Base-by-base conservation (phyloP, 1,140 invertebrate genomes). In the Ganaspis sp. region DNA sequence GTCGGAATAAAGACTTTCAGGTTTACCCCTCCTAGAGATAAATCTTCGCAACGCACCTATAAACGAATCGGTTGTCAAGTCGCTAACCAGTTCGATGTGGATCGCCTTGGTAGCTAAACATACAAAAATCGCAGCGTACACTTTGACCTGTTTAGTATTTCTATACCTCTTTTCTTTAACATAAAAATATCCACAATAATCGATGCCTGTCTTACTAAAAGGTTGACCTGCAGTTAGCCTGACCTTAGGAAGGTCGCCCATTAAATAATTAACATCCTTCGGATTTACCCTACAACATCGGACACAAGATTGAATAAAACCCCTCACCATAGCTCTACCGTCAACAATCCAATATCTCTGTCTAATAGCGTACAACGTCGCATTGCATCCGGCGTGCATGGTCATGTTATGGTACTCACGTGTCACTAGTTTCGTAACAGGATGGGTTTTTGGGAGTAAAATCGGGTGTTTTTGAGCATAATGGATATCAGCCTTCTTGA, bases 291-390 rank as follows among this genome's bases (percentile, higher is more conserved):
- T 15, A 69, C 45, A 73, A 53, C 75, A 70, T 6, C n/a, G 58
- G 1, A 77, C 42, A 34, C 58, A 73, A 8, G 69, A 12, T 4
- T 72, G 54, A 1, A 73, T 34, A 21, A 70, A 12, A n/a, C 40
- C 53, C 29, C 49, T 69, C 1, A 70, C 15, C 21, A 34, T 8
- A 15, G 17, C 37, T 26, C 42, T 17, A 4, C 76, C 72, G 54
- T 76, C 64, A 29, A 70, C 38, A 37, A 26, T 42, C 76, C 76
- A 77, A 26, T 54, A 77, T 11, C 40, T 45, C 12, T 73, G 71
- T 12, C 75, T 40, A 37, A 73, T 11, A 19, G 9, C 5, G 21
- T 70, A 19, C 15, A 77, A 38, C 15, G 58, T 73, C 1, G 64
- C 15, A 37, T 58, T 64, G 0, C n/a, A 1, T 0, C 72, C 72